Evolutionary conservation across 2,797 vertebrate species (phyloP), one percentile per base, ranked within the genome.

Genomic region (Xerus rutilus): DNA sequence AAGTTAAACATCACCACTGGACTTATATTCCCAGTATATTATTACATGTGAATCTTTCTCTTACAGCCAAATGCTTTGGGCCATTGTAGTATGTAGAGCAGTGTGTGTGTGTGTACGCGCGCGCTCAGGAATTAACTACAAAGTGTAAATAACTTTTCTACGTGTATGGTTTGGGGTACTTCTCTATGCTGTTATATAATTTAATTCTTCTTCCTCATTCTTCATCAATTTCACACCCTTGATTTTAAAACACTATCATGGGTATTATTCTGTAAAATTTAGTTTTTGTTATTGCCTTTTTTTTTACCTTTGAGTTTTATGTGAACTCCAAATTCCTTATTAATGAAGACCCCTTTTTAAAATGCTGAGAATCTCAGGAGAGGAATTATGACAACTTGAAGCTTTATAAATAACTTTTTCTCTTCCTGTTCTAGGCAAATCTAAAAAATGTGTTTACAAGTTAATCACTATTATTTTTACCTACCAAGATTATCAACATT

Each of bases 191-290:
- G 30, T 59, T 82, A 25, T 72, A 30, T n/a, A 86, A 79, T 83
- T 69, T 72, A 49, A 85, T 23, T 77, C 54, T 79, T 89, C 76
- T 90, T 86, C 69, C 84, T 96, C 76, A 65, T 79, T 94, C 20
- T 67, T 96, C 83, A 81, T 96, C 88, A 79, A 25, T 96, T 94
- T 93, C 70, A 76, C 59, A 89, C 9, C 28, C 78, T 95, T 95
- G 72, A 52, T 96, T 88, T 97, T 97, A 94, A 62, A 39, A 73
- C 30, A 49, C 10, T 81, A 70, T 74, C 94, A 5, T 73, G 59
- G 59, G 0, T 89, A 92, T 96, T 86, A 73, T 64, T 47, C 94
- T 76, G 39, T 87, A 62, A 95, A 67, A 64, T 95, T 97, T 45
- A 64, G 23, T 47, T 78, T 35, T 78, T 77, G 4, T 92, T 91